phyloP scores from a whole-genome alignment of 2,113 vertebrate species.

The Osmerus mordax region DNA sequence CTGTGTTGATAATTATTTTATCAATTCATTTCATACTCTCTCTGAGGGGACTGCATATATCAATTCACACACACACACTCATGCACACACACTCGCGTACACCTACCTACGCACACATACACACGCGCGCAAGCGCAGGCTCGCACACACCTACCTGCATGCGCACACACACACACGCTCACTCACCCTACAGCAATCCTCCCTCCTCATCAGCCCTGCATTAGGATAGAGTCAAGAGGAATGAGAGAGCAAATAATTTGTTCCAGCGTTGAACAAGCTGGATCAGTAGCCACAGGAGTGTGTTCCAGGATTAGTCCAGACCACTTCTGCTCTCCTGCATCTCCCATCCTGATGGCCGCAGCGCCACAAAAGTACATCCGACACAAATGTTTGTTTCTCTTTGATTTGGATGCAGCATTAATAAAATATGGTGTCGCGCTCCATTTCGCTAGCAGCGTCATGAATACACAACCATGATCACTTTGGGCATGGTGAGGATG shows the following conservation, averaged over 20 bases:
- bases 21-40: slow-evolving; percentile 30
- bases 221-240: neutral
- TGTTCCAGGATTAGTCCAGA: slow-evolving; percentile 33
- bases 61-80: neutral
- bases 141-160: neutral
- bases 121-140: no score
- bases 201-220: neutral
- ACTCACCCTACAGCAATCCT: no score
- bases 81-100: neutral
- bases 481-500: slow-evolving; percentile 60
- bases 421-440: slow-evolving; percentile 67
- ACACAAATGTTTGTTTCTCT: slow-evolving; percentile 65
- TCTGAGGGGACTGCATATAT: slow-evolving; percentile 7
- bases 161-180: slow-evolving; percentile 2
- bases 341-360: slow-evolving; percentile 17
- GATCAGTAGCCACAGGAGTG: slow-evolving; percentile 48
- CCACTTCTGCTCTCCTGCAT: slow-evolving; percentile 24
- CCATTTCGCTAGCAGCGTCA: slow-evolving; percentile 59
- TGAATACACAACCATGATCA: slow-evolving; percentile 60
- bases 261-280: neutral
- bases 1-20: slow-evolving; percentile 27
- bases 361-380: slow-evolving; percentile 53
- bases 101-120: neutral
- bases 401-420: slow-evolving; percentile 69
- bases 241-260: neutral